Percentiles rank a stretch among this genome's conserved stretches.
phyloP scores from a whole-genome alignment of 2,888 invertebrate species.

The Epinotia ramella region DNA sequence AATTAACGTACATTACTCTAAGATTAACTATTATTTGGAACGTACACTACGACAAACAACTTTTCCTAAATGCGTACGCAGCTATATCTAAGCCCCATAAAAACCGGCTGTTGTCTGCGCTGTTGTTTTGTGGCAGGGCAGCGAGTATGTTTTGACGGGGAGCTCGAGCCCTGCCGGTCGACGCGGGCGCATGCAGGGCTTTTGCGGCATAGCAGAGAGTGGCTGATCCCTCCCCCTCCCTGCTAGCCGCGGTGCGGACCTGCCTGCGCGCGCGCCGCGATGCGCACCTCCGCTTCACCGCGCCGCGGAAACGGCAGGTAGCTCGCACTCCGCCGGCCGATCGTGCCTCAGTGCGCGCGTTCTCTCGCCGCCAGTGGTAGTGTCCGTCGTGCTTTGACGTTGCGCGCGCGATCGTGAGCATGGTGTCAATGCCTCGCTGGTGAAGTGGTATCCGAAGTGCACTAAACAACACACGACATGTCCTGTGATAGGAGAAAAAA shows the following conservation, averaged over 20 bases:
- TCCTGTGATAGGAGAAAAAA: slow-evolving; percentile 84
- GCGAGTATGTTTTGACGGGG: slow-evolving; percentile 64
- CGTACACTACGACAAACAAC: not conserved
- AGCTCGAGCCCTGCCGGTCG: slow-evolving; percentile 47
- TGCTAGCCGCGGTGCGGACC: slow-evolving; percentile 63
- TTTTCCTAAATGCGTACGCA: slow-evolving; percentile 31
- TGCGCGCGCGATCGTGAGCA: slow-evolving; percentile 71
- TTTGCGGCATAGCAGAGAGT: slow-evolving; percentile 57
- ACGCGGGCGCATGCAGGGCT: slow-evolving; percentile 52
- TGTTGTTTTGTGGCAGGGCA: slow-evolving; percentile 46
- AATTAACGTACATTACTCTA: not conserved
- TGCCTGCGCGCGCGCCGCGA: slow-evolving; percentile 78
- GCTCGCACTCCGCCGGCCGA: slow-evolving; percentile 68
- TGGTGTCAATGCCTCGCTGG: slow-evolving; percentile 74
- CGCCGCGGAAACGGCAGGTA: slow-evolving; percentile 80
- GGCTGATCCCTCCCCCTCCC: slow-evolving; percentile 55
- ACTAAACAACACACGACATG: slow-evolving; percentile 75
- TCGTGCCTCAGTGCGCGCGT: slow-evolving; percentile 80
- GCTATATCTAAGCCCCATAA: slow-evolving; percentile 30
- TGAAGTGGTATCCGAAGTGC: slow-evolving; percentile 78
- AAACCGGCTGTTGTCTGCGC: slow-evolving; percentile 43
- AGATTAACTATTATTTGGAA: slow-evolving; percentile 7
- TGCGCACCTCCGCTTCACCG: slow-evolving; percentile 81
- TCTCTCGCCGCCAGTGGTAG: slow-evolving; percentile 83
- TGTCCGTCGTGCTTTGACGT: slow-evolving; percentile 79